These are phyloP conservation scores for Achroia grisella DNA, from an alignment of 1,140 invertebrate genomes.

Conservation along the genomic window DNA sequence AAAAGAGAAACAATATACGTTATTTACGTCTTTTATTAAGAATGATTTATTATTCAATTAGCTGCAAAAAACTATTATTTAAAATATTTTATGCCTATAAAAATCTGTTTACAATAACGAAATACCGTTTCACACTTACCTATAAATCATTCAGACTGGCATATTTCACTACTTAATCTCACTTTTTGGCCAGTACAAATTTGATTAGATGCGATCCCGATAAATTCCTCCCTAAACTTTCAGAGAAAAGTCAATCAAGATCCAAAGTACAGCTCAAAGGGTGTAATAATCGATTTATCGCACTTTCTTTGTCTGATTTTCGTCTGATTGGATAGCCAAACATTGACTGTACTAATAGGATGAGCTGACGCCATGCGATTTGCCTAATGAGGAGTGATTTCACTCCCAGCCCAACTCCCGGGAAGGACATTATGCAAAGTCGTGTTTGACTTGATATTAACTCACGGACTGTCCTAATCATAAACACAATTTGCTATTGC, in stretches of 20 bases:
- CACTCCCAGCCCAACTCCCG: conserved; percentile 32
- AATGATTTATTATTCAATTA: no score
- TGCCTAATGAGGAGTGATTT: conserved; percentile 65
- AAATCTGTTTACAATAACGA: no score
- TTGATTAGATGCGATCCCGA: no score
- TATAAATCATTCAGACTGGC: background rate
- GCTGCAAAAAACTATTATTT: no score
- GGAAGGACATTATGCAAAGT: conserved; percentile 63
- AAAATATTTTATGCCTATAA: no score
- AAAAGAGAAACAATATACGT: no score
- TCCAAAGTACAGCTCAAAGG: background rate
- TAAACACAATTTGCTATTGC: no score
- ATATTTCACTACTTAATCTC: background rate
- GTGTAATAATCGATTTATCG: background rate
- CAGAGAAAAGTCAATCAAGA: no score
- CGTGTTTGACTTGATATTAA: conserved; percentile 43
- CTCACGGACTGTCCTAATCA: no score
- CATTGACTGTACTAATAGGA: conserved; percentile 65
- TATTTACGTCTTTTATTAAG: no score
- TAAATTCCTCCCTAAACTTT: no score
- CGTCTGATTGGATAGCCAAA: conserved; percentile 51
- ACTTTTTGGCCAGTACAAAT: background rate
- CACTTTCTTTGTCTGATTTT: background rate
- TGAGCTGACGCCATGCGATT: conserved; percentile 58
- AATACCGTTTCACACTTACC: background rate